Evolutionary conservation across 2,888 invertebrate genomes (phyloP).

Genomic region (Orthosia gothica): DNA sequence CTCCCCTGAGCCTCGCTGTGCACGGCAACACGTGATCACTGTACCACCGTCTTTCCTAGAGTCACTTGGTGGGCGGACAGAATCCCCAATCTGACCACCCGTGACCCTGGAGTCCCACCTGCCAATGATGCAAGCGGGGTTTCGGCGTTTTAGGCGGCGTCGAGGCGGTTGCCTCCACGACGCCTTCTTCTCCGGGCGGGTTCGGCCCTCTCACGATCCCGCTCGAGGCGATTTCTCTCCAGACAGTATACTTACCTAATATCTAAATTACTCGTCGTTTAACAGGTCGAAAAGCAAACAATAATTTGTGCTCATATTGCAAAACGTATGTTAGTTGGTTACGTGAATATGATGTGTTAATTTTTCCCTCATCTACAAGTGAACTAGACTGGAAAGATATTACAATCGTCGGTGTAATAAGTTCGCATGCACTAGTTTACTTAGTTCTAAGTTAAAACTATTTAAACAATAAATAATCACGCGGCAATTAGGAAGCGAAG

Average conservation of each 20-base stretch:
- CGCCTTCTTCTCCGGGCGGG: too few species aligned
- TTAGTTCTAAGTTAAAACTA: neutral
- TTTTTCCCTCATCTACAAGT: conserved; percentile 70
- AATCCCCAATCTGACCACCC: too few species aligned
- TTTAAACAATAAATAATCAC: conserved; percentile 22
- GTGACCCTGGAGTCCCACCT: too few species aligned
- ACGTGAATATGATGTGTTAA: conserved; percentile 59
- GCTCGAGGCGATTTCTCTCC: too few species aligned
- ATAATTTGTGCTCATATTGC: conserved; percentile 41
- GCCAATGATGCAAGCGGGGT: too few species aligned
- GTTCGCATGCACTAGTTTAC: conserved; percentile 11
- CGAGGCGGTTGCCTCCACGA: too few species aligned
- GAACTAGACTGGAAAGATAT: conserved; percentile 82
- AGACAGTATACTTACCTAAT: conserved; percentile 12
- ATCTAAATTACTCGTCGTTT: conserved; percentile 34
- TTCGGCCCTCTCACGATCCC: too few species aligned
- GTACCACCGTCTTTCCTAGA: too few species aligned
- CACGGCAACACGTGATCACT: too few species aligned
- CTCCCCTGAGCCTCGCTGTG: too few species aligned
- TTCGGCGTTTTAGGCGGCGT: too few species aligned
- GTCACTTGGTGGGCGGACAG: too few species aligned
- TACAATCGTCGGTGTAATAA: conserved; percentile 60
- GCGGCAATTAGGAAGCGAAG: conserved; percentile 1
- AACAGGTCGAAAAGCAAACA: conserved; percentile 48
- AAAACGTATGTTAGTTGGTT: conserved; percentile 59